Base-by-base conservation (phyloP, 2,797 vertebrate species). In the Chaetophractus vellerosus region DNA sequence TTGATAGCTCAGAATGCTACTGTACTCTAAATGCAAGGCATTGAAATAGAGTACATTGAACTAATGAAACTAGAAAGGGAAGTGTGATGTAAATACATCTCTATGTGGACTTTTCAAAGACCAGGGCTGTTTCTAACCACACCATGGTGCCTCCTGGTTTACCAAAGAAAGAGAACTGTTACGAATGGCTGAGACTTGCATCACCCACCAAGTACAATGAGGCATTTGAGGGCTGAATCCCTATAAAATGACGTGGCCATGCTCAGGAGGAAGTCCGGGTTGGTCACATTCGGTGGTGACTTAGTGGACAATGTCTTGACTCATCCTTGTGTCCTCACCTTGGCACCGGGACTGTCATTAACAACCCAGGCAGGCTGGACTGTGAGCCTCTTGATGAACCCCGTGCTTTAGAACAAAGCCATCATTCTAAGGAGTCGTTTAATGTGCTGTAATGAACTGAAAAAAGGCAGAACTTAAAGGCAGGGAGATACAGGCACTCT, bases 341-440 rank as follows among this genome's bases (percentile, higher is more conserved):
- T 96, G 96, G 95, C 97, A 88, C 64, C 57, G 41, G 55, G 88
- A 61, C 87, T 93, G 96, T 81, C 90, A 95, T 96, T 98, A 96
- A 96, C 97, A 97, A 79, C 90, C 52, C 52, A 66, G 87, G 84
- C 93, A 96, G 96, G 75, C 88, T 91, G 72, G 90, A 92, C 57
- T 89, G 36, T 69, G 83, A 98, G 96, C 97, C 97, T 97, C 97
- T 97, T 98, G 98, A 98, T 98, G 98, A 98, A 97, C 98, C 97
- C 50, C 87, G 93, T 97, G 97, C 97, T 97, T 98, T 88, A 96
- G 98, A 98, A 99, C 99, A 99, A 99, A 99, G 98, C 96, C 97
- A 92, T 98, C 99, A 98, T 99, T 99, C 98, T 99, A 96, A 96
- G 93, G 90, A 97, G 98, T 61, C 92, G 96, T 96, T 98, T 98